Evolutionary conservation across 2,888 invertebrate genomes (phyloP).

Genomic region (Vannuccia rotundouncinata): DNA sequence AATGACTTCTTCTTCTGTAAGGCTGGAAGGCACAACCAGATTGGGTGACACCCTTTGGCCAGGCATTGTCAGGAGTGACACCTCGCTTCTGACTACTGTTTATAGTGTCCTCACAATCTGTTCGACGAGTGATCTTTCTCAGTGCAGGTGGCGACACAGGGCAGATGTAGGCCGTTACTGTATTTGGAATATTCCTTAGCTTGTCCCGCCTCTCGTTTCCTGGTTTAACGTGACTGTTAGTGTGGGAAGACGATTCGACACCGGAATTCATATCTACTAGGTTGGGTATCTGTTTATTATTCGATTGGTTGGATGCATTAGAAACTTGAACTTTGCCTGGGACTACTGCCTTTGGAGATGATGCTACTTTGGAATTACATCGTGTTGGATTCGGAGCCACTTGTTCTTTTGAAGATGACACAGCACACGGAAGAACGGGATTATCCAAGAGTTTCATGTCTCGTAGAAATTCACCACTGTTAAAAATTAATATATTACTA

Average conservation of each 20-base stretch:
- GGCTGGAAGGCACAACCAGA: neutral
- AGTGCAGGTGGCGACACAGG: neutral
- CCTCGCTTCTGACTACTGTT: neutral
- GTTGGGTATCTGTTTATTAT: no score
- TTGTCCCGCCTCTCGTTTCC: neutral
- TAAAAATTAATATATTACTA: neutral
- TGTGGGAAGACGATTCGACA: no score
- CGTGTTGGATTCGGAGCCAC: neutral
- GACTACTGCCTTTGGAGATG: no score
- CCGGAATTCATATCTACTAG: no score
- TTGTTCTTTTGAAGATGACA: neutral
- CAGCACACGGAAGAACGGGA: neutral
- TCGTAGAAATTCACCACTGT: neutral
- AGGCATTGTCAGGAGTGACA: neutral
- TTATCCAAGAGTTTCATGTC: neutral
- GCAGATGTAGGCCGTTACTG: neutral
- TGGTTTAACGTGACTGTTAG: no score
- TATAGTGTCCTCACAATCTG: neutral
- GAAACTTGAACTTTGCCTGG: no score
- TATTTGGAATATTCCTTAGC: neutral
- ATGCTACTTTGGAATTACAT: neutral
- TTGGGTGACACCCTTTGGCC: neutral
- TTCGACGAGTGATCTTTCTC: neutral
- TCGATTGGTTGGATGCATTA: neutral
- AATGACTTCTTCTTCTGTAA: neutral